Conservation (phyloP, 2,113 vertebrate genomes). For the Sardina pilchardus region DNA sequence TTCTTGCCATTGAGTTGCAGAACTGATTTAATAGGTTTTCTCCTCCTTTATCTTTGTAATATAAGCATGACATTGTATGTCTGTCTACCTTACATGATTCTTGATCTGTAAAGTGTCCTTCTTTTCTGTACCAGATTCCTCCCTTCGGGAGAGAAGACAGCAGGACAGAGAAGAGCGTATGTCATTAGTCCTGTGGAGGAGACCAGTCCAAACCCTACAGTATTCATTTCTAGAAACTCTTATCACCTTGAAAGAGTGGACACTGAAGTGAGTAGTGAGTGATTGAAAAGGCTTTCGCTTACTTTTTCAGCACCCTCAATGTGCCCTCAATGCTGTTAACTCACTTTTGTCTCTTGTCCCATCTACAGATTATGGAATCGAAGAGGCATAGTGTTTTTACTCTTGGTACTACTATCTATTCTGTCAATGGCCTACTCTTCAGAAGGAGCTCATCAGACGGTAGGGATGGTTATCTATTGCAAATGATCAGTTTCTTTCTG, state of each 20-base stretch:
- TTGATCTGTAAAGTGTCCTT: background rate
- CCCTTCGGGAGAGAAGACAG: constrained; percentile 78
- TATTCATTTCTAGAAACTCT: constrained; percentile 92
- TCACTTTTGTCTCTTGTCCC: background rate
- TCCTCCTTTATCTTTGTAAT: background rate
- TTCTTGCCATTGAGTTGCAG: background rate
- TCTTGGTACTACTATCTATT: constrained; percentile 77
- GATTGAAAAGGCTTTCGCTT: background rate
- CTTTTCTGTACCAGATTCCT: constrained; percentile 62
- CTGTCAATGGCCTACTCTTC: constrained; percentile 85
- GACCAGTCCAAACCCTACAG: constrained; percentile 86
- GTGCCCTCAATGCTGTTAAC: background rate
- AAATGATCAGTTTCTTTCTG: background rate
- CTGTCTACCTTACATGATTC: background rate
- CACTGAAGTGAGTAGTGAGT: constrained; percentile 81
- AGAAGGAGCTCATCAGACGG: constrained; percentile 91
- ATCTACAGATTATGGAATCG: constrained; percentile 85
- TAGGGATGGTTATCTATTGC: constrained; percentile 56
- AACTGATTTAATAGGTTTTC: background rate
- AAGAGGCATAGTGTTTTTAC: constrained; percentile 76
- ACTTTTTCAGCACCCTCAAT: background rate
- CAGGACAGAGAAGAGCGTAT: constrained; percentile 86
- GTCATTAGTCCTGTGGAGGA: constrained; percentile 89
- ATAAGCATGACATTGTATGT: background rate
- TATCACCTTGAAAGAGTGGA: constrained; percentile 90